Evolutionary conservation across 92 coral and sea anemone genomes (phyloP).

Genomic region (Siderastrea radians): DNA sequence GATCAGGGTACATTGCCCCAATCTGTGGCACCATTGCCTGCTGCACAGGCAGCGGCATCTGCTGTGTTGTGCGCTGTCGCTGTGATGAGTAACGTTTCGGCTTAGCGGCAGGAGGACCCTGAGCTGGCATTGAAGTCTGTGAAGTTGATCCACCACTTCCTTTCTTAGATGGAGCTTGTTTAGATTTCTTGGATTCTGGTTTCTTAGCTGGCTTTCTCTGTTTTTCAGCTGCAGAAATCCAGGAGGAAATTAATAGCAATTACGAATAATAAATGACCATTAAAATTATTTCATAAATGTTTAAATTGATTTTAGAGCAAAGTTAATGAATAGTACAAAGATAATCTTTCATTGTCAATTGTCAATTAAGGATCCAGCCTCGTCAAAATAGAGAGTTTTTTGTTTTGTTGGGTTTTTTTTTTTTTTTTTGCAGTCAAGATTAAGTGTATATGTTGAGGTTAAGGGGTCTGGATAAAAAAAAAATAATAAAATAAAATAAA

Average conservation of each 20-base stretch:
- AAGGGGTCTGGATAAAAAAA: too few relatives aligned
- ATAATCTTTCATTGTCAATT: too few relatives aligned
- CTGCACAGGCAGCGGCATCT: slow-evolving; percentile 43
- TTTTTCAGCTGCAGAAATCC: slow-evolving; percentile 13
- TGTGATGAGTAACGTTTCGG: slow-evolving; percentile 95
- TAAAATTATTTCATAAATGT: too few relatives aligned
- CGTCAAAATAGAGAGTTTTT: too few relatives aligned
- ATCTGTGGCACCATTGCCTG: slow-evolving; percentile 80
- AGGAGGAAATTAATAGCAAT: background rate
- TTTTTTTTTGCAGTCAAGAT: too few relatives aligned
- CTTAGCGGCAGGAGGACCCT: slow-evolving; percentile 64
- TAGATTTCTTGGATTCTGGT: slow-evolving; percentile 28
- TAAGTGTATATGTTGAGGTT: too few relatives aligned
- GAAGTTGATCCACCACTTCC: slow-evolving; percentile 10
- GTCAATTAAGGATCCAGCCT: too few relatives aligned
- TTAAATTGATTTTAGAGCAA: too few relatives aligned
- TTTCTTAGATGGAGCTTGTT: slow-evolving; percentile 35
- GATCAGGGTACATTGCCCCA: slow-evolving; percentile 67
- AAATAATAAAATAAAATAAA: too few relatives aligned
- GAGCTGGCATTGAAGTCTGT: slow-evolving; percentile 40
- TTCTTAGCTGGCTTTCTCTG: slow-evolving; percentile 7
- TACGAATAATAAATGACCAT: too few relatives aligned
- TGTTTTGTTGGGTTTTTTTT: too few relatives aligned
- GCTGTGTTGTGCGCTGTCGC: slow-evolving; percentile 89
- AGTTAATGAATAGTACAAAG: too few relatives aligned